A percentile compares a stretch with the other conserved stretches of the same genome.
These are phyloP conservation scores for Coremacera marginata DNA, from an alignment of 2,888 invertebrate genomes.

Conservation along the genomic window DNA sequence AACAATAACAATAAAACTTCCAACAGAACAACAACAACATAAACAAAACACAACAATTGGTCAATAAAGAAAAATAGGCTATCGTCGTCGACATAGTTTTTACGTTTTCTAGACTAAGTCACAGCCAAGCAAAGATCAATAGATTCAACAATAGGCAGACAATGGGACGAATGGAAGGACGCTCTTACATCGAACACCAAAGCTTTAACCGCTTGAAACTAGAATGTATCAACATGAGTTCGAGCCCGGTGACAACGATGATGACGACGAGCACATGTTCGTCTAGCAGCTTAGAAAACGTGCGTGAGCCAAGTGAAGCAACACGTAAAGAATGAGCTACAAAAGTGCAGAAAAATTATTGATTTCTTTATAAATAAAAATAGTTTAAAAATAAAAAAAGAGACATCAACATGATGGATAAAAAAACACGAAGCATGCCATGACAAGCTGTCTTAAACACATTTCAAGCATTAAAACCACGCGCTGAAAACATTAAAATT, in stretches of 20 bases:
- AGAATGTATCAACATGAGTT: neutral
- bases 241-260: neutral
- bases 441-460: neutral
- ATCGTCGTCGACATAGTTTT: neutral
- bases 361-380: slow-evolving; percentile 1
- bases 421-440: neutral
- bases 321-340: neutral
- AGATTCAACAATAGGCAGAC: neutral
- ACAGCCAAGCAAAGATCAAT: slow-evolving; percentile 4
- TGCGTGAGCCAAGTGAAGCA: slow-evolving; percentile 5
- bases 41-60: neutral
- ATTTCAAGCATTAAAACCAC: neutral
- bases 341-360: neutral
- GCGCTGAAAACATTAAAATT: neutral
- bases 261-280: slow-evolving; percentile 3
- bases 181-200: neutral
- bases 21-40: slow-evolving; percentile 11
- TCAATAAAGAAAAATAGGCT: slow-evolving; percentile 11
- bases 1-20: neutral
- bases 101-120: slow-evolving; percentile 26
- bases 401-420: neutral
- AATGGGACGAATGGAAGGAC: neutral
- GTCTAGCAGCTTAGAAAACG: neutral
- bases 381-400: neutral
- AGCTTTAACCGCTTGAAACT: neutral